These are phyloP conservation scores for Chloroceryle amazona DNA, from an alignment of 2,797 vertebrate genomes.

Conservation along the genomic window DNA sequence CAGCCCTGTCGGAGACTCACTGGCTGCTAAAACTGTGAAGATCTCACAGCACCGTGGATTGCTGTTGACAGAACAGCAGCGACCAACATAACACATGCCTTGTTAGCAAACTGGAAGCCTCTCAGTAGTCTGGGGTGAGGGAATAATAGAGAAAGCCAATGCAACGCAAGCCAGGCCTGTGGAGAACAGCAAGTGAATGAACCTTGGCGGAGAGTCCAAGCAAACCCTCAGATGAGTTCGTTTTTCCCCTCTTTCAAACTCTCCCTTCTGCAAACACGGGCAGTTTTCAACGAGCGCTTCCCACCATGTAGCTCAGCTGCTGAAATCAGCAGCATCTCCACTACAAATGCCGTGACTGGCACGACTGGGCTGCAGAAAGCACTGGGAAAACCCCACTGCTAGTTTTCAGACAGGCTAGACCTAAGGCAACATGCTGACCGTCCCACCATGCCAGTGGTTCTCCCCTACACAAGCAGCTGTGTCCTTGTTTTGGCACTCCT, in stretches of 20 bases:
- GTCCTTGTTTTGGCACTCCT: background rate
- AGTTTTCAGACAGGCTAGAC: background rate
- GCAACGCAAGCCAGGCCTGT: conserved; percentile 48
- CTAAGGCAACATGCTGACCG: background rate
- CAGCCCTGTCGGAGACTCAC: conserved; percentile 54
- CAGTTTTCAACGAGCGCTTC: background rate
- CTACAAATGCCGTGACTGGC: background rate
- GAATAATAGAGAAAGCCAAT: conserved; percentile 61
- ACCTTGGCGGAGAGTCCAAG: conserved; percentile 48
- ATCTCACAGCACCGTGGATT: conserved; percentile 65
- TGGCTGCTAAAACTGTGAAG: conserved; percentile 66
- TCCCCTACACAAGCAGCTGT: background rate
- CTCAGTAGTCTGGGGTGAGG: conserved; percentile 69
- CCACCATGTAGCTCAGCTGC: background rate
- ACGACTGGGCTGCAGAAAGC: background rate
- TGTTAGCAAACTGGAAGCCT: conserved; percentile 74
- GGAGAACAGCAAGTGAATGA: conserved; percentile 59
- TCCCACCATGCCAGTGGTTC: background rate
- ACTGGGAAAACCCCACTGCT: background rate
- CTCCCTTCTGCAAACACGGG: conserved; percentile 13
- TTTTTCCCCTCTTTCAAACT: background rate
- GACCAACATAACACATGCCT: conserved; percentile 71
- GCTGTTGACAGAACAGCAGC: conserved; percentile 70
- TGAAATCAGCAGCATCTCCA: conserved; percentile 13
- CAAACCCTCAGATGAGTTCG: conserved; percentile 36